These are phyloP conservation scores for Loxodonta africana DNA, from an alignment of 2,113 vertebrate genomes.

Conservation along the genomic window DNA sequence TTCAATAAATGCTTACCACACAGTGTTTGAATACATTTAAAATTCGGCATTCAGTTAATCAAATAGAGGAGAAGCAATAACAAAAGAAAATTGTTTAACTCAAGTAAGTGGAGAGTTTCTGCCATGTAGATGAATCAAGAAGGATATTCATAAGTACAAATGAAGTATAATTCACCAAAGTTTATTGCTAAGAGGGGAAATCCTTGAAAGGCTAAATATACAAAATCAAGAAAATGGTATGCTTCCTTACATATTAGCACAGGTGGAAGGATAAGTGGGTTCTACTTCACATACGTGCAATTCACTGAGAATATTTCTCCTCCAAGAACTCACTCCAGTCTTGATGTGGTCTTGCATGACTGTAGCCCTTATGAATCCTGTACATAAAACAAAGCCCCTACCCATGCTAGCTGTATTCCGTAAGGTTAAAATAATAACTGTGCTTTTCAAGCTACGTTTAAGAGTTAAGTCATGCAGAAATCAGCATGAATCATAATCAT, in stretches of 20 bases:
- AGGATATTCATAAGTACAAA: constrained; percentile 43
- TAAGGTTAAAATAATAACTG: constrained; percentile 41
- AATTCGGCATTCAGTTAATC: constrained; percentile 7
- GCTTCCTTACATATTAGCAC: not conserved
- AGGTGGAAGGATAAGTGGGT: not conserved
- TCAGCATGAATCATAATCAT: constrained; percentile 56
- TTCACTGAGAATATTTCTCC: not conserved
- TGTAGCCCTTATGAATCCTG: not conserved
- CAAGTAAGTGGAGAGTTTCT: not conserved
- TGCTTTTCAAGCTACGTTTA: constrained; percentile 58
- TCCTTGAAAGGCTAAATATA: not conserved
- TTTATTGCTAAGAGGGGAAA: constrained; percentile 44
- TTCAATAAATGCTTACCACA: constrained; percentile 36
- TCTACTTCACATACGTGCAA: not conserved
- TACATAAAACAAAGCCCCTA: not conserved
- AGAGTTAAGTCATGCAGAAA: constrained; percentile 57
- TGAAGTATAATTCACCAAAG: constrained; percentile 39
- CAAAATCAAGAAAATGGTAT: constrained; percentile 28
- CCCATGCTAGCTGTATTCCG: not conserved
- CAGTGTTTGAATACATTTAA: constrained; percentile 26
- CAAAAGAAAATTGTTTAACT: constrained; percentile 47
- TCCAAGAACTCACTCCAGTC: not conserved
- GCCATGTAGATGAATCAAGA: constrained; percentile 48
- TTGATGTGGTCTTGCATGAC: not conserved
- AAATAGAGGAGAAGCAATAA: not conserved